These are phyloP conservation scores for Micoletzkya japonica DNA, from an alignment of 2,888 invertebrate genomes.

Conservation along the genomic window DNA sequence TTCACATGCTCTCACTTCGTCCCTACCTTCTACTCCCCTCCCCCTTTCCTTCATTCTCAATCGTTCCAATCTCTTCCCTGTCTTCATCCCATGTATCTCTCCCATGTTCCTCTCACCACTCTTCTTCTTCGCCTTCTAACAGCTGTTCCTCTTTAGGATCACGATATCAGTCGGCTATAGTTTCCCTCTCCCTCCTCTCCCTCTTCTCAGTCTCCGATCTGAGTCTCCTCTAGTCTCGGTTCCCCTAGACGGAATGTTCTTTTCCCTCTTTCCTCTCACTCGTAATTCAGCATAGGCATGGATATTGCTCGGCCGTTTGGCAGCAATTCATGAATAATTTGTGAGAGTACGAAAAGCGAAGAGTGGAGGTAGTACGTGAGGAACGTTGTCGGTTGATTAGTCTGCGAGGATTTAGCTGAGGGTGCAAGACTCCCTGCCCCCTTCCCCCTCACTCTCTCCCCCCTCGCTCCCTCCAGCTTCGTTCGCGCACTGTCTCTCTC, in stretches of 20 bases:
- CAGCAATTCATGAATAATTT: slow-evolving; percentile 12
- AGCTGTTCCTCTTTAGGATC: no score
- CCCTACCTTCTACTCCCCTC: background rate
- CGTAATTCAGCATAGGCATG: no score
- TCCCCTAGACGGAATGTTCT: no score
- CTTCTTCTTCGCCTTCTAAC: no score
- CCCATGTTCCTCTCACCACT: background rate
- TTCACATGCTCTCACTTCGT: background rate
- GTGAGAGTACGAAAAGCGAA: background rate
- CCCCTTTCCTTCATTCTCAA: slow-evolving; percentile 6
- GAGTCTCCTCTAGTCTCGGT: no score
- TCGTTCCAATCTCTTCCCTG: no score
- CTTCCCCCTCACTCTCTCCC: background rate
- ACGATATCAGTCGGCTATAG: no score
- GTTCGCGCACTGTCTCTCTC: background rate
- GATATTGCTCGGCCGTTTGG: background rate
- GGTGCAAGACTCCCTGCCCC: background rate
- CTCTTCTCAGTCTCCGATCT: no score
- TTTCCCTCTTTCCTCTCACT: no score
- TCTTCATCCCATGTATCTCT: background rate
- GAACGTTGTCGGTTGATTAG: no score
- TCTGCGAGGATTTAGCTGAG: no score
- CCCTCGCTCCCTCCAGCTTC: background rate
- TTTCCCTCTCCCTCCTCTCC: no score
- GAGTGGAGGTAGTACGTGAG: background rate